Evolutionary conservation across 64 coral and sea anemone species (phyloP).

Genomic region (Dendronephthya gigantea): DNA sequence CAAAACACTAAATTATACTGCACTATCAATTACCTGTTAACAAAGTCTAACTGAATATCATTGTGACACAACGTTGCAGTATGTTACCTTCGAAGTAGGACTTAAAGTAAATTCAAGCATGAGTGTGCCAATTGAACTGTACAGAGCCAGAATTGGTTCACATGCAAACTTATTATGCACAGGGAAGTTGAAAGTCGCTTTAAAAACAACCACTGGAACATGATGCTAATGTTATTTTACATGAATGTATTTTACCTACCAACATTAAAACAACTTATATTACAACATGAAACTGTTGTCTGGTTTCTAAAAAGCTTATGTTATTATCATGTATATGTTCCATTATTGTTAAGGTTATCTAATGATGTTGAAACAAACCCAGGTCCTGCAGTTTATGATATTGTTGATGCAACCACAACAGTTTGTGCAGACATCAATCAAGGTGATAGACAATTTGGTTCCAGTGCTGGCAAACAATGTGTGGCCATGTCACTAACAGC

Average conservation of each 20-base stretch:
- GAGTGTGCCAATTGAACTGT: background rate
- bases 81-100: no score
- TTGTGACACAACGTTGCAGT: no score
- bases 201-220: background rate
- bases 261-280: background rate
- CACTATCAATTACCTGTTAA: no score
- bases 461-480: background rate
- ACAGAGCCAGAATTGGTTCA: conserved; percentile 5
- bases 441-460: background rate
- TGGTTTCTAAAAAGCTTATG: background rate
- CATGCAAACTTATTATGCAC: background rate
- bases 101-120: no score
- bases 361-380: conserved; percentile 19
- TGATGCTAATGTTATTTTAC: conserved; percentile 9
- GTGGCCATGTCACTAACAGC: background rate
- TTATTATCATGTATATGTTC: background rate
- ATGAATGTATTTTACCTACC: conserved; percentile 3
- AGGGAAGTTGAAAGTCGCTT: background rate
- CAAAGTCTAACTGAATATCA: no score
- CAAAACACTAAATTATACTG: no score
- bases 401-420: background rate
- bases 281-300: background rate
- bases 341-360: background rate
- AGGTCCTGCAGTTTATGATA: background rate
- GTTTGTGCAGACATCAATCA: background rate